Percentiles rank a stretch among this genome's conserved stretches.
Conservation (phyloP, 1,140 invertebrate species). For the Drosophila serrata region DNA sequence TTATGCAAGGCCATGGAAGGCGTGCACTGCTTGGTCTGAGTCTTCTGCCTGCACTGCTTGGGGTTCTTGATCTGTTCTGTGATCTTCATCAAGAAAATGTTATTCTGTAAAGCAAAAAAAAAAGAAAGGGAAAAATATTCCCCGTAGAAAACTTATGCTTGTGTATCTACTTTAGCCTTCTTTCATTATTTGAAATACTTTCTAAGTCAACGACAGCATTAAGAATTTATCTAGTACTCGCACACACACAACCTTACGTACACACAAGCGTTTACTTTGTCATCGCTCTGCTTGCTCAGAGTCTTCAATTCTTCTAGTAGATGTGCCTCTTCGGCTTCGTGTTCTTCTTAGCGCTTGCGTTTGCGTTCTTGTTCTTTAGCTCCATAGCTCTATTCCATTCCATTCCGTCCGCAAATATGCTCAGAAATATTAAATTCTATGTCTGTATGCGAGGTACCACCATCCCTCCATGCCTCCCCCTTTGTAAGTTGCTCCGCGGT, state of each 20-base stretch:
- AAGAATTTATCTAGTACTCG: conserved; percentile 75
- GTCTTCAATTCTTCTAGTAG: conserved; percentile 60
- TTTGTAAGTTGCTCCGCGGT: conserved; percentile 38
- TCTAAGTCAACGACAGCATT: conserved; percentile 78
- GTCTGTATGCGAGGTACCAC: conserved; percentile 16
- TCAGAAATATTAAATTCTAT: conserved; percentile 80
- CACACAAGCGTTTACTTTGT: conserved; percentile 58
- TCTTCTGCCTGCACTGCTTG: not conserved
- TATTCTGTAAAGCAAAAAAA: not conserved
- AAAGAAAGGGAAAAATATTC: not conserved
- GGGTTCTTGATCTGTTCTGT: conserved; percentile 19
- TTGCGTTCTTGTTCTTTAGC: conserved; percentile 35
- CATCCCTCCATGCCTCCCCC: conserved; percentile 6
- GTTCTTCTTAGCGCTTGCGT: conserved; percentile 13
- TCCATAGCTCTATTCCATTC: conserved; percentile 38
- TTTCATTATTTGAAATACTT: conserved; percentile 66
- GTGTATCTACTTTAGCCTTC: conserved; percentile 16
- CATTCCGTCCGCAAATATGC: conserved; percentile 69
- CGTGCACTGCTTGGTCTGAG: not conserved
- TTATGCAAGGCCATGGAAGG: conserved; percentile 48
- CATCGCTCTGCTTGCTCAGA: conserved; percentile 45
- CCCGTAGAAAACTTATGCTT: not conserved
- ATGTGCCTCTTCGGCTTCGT: conserved; percentile 23
- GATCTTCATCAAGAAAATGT: conserved; percentile 9
- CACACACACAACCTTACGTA: conserved; percentile 33